Evolutionary conservation across 2,888 invertebrate species (phyloP), one percentile per base, ranked within the genome.

Genomic region (Smittia aterrima): DNA sequence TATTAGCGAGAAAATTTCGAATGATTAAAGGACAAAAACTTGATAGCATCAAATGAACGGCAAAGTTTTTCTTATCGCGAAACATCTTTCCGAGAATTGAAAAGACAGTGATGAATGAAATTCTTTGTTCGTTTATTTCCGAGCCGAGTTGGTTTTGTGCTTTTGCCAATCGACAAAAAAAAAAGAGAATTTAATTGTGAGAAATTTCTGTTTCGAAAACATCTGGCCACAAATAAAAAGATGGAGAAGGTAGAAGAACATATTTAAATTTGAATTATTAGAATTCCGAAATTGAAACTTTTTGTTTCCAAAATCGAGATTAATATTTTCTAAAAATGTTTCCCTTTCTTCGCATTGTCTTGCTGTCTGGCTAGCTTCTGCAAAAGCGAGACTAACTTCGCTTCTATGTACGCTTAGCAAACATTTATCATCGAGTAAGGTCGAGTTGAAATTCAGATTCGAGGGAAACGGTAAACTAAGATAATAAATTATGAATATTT

Each of bases 141-240:
- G n/a, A n/a, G n/a, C 9, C 32, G 32, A 32, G 27, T n/a, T 18
- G 22, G 18, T 20, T 18, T 58, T 58, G 16, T 18, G 18, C 22
- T 58, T 58, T 20, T 58, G 58, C 58, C 58, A 58, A 58, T 9
- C 38, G 16, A 38, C 38, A 38, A n/a, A 32, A 38, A 66, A n/a
- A n/a, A n/a, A n/a, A n/a, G n/a, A n/a, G n/a, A n/a, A 66, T 32
- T 18, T 38, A 32, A 32, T 66, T 66, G 66, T 66, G 66, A 66
- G 66, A 66, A 66, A n/a, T 32, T 32, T 18, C 11, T 38, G 66
- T 32, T 38, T 27, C 38, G 25, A 27, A 66, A 66, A 32, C 66
- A 66, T 66, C 66, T 66, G 66, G 66, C 38, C 20, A 38, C 25
- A 27, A 38, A 25, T 13, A 64, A 64, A 0, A 11, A 66, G 66